Evolutionary conservation across 2,113 vertebrate species (phyloP).

Genomic region (Megaceryle maxima): DNA sequence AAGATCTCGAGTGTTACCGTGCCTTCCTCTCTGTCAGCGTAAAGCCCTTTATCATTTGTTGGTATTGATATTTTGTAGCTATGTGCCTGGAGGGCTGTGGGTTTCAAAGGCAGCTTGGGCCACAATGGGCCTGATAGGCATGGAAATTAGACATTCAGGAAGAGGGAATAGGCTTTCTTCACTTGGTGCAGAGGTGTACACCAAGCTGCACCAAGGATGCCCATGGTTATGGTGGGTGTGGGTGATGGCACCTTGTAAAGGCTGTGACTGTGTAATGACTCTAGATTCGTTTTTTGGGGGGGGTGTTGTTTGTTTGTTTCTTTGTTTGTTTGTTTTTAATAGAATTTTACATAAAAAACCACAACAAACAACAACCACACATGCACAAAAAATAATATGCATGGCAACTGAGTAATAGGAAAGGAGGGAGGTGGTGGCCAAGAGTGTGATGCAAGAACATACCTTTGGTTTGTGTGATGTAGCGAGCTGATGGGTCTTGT

Average conservation of each 20-base stretch:
- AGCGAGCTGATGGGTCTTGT: not conserved
- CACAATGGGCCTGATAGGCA: not conserved
- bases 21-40: accelerated
- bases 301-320: too few relatives aligned
- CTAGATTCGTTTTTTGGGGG: too few relatives aligned
- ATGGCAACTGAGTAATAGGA: not conserved
- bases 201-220: not conserved
- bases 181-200: not conserved
- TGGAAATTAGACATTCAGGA: not conserved
- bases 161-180: not conserved
- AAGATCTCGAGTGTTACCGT: not conserved
- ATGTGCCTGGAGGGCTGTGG: not conserved
- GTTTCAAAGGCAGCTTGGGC: not conserved
- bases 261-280: not conserved
- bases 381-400: not conserved
- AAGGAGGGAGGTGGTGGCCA: not conserved
- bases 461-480: not conserved
- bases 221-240: accelerated
- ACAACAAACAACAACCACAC: too few relatives aligned
- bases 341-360: too few relatives aligned
- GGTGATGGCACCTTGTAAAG: too few relatives aligned
- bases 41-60: not conserved
- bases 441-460: not conserved
- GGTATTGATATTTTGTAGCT: not conserved
- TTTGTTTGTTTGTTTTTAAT: not conserved